Evolutionary conservation across 2,113 vertebrate species (phyloP), one percentile per base, ranked within the genome.

Genomic region (Micronisus gabar): DNA sequence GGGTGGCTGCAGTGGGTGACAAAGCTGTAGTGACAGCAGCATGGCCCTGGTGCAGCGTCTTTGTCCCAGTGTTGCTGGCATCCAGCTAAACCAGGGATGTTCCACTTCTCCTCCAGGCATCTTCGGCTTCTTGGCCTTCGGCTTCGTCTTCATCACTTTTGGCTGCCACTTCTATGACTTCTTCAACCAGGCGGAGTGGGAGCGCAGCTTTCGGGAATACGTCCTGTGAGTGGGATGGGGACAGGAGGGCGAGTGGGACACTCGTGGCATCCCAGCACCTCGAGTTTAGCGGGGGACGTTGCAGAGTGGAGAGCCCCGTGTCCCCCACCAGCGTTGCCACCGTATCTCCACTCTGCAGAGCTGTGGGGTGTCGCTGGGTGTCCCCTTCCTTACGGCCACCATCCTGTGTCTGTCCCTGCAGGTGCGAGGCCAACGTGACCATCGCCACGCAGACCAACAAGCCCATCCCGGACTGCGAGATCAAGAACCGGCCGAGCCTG

Each of bases 111-210:
- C 53, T 90, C 43, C 96, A 99, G 99, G 99, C n/a, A 99, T 99
- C 91, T 99, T 99, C 52, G 99, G 99, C 90, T 99, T 99, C 96
- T 97, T 99, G 78, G 99, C 99, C 48, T 99, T 99, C 1, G 99
- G 99, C 32, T 99, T 99, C 19, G 99, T 99, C 70, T 98, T 99
- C 79, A 99, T 99, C 98, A 99, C 99, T 14, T 99, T 99, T 32
- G 99, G 99, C 87, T 99, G 99, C 96, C 99, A 99, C 93, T 99
- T 99, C 97, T 99, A 99, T 3, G 99, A 99, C 97, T 99, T 99
- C 98, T 99, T 99, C 98, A 99, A 99, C 98, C 99, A 99, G 97
- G 99, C 99, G 0, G 99, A 99, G 85, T 99, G 99, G 99, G 99
- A 99, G 94, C 98, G 98, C 56, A 99, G 99, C 98, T 99, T 99